Evolutionary conservation across 1,140 invertebrate species (phyloP).

Genomic region (Medauroidea extradentata): DNA sequence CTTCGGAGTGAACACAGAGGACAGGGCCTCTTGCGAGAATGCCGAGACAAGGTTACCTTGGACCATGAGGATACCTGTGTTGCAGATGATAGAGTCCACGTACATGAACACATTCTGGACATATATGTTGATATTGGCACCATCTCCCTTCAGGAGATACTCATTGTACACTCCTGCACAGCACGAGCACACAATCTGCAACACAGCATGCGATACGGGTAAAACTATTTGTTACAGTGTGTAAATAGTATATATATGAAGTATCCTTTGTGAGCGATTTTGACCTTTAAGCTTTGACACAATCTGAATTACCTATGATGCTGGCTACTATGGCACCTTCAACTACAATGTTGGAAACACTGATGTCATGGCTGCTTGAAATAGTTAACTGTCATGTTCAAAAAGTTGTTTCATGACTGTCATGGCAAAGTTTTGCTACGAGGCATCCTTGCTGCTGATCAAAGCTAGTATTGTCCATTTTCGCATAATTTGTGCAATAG

Average conservation of each 20-base stretch:
- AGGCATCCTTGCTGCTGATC: no score
- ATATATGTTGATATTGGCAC: conserved; percentile 80
- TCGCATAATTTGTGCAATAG: no score
- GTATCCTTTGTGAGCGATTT: no score
- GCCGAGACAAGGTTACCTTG: conserved; percentile 58
- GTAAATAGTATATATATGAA: background rate
- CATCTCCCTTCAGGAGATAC: conserved; percentile 84
- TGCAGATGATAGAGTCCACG: conserved; percentile 88
- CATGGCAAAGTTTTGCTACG: no score
- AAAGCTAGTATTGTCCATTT: no score
- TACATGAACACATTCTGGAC: conserved; percentile 97
- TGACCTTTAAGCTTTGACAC: no score
- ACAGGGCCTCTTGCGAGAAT: conserved; percentile 54
- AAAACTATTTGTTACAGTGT: background rate
- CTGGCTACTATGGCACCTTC: no score
- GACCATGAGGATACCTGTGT: conserved; percentile 61
- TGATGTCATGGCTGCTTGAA: no score
- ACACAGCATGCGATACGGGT: conserved; percentile 40
- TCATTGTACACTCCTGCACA: conserved; percentile 96
- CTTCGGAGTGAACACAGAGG: conserved; percentile 50
- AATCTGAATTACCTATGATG: no score
- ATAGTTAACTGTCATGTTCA: no score
- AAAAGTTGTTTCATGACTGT: no score
- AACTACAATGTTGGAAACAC: no score
- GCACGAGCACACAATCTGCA: conserved; percentile 88